phyloP scores from a whole-genome alignment of 1,140 invertebrate genomes.

The Megathymus violae region DNA sequence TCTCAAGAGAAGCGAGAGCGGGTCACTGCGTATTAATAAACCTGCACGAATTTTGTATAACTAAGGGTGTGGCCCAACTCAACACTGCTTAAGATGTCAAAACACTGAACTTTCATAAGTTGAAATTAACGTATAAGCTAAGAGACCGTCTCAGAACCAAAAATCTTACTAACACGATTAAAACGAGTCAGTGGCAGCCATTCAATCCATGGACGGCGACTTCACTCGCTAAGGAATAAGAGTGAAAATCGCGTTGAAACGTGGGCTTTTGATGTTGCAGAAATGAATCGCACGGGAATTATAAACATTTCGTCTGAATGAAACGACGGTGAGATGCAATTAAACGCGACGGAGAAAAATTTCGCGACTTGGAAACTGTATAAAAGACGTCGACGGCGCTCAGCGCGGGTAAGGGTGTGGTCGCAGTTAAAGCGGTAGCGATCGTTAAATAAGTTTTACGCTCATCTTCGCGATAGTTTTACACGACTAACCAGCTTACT shows the following conservation, averaged over 20 bases:
- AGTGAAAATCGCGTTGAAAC: slow-evolving; percentile 12
- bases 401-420: background rate
- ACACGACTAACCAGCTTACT: too few relatives aligned
- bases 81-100: background rate
- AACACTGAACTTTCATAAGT: slow-evolving; percentile 1
- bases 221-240: slow-evolving; percentile 3
- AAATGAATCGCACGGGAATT: slow-evolving; percentile 41
- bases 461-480: too few relatives aligned
- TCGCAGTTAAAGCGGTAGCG: background rate
- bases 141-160: slow-evolving; percentile 12
- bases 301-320: slow-evolving; percentile 50
- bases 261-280: slow-evolving; percentile 50
- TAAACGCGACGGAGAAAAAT: slow-evolving; percentile 42
- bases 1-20: too few relatives aligned
- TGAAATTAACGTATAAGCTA: slow-evolving; percentile 4
- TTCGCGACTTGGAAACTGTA: slow-evolving; percentile 50
- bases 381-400: slow-evolving; percentile 27
- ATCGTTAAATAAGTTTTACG: too few relatives aligned
- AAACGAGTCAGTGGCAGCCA: slow-evolving; percentile 13
- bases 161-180: slow-evolving; percentile 21
- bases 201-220: background rate
- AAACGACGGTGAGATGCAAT: slow-evolving; percentile 42
- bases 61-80: background rate
- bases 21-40: too few relatives aligned
- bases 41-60: too few relatives aligned